Evolutionary conservation across 2,888 invertebrate species (phyloP).

Genomic region (Andrena fulva): DNA sequence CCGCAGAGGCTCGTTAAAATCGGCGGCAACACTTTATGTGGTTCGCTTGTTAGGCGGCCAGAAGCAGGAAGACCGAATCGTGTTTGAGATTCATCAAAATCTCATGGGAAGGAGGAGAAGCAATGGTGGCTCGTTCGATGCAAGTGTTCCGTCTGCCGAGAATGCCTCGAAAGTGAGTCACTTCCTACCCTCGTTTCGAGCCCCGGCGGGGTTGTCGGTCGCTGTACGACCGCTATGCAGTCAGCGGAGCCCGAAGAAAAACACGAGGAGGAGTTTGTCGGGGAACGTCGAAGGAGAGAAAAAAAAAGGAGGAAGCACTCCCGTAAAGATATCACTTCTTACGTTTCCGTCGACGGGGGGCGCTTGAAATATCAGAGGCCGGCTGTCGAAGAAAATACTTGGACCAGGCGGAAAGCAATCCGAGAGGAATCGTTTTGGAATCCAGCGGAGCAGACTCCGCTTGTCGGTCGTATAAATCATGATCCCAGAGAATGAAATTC

Average conservation of each 20-base stretch:
- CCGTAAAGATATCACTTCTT: conserved; percentile 70
- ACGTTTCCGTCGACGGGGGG: conserved; percentile 58
- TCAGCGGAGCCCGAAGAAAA: conserved; percentile 58
- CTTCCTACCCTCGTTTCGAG: conserved; percentile 68
- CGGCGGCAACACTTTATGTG: too few relatives aligned
- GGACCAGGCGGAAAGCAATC: conserved; percentile 50
- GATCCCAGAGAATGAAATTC: conserved; percentile 53
- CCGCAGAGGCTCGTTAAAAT: too few relatives aligned
- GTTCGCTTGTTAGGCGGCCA: not conserved
- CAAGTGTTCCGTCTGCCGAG: conserved; percentile 61
- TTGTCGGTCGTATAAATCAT: conserved; percentile 53
- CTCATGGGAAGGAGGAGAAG: conserved; percentile 22
- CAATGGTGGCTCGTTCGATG: conserved; percentile 44
- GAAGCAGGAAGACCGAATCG: not conserved
- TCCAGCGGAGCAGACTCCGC: conserved; percentile 22
- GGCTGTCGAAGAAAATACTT: conserved; percentile 58
- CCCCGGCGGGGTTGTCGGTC: conserved; percentile 56
- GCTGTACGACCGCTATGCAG: conserved; percentile 46
- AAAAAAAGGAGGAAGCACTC: conserved; percentile 23
- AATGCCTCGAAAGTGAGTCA: conserved; percentile 66
- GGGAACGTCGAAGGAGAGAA: conserved; percentile 46
- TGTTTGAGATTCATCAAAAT: conserved; percentile 58
- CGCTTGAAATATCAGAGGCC: conserved; percentile 63
- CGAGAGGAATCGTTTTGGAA: conserved; percentile 54
- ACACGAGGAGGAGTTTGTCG: conserved; percentile 56